A percentile compares a stretch with the other conserved stretches of the same genome.
phyloP scores from a whole-genome alignment of 2,888 invertebrate species.

The Mimas tiliae region DNA sequence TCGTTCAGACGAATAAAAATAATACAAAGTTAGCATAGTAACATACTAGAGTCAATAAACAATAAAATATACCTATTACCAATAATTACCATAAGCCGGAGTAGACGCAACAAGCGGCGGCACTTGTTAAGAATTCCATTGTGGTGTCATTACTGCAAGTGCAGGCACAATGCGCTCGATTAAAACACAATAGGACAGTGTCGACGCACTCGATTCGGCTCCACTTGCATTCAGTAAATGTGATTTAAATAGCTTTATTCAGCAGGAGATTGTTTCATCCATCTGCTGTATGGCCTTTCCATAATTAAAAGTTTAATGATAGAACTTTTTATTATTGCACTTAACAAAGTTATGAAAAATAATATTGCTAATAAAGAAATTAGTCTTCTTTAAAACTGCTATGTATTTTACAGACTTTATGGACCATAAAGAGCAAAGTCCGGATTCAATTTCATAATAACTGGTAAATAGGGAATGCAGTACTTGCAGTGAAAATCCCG shows the following conservation, averaged over 20 bases:
- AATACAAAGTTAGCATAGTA: no score
- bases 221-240: constrained; percentile 20
- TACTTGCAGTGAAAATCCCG: no score
- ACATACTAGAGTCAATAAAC: background rate
- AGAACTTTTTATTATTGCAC: no score
- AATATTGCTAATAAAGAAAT: no score
- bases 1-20: no score
- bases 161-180: constrained; percentile 47
- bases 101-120: constrained; percentile 15
- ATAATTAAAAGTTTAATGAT: background rate
- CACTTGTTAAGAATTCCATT: constrained; percentile 32
- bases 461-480: no score
- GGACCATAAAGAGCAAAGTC: no score
- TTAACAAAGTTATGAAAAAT: no score
- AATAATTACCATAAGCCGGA: constrained; percentile 12
- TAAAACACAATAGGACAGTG: constrained; percentile 37
- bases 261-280: constrained; percentile 9
- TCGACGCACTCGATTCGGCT: constrained; percentile 19
- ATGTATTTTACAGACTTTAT: no score
- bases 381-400: no score
- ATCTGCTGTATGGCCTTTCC: background rate
- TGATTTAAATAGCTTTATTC: constrained; percentile 22
- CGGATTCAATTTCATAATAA: no score
- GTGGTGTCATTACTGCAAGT: constrained; percentile 39
- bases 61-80: constrained; percentile 17